phyloP scores from a whole-genome alignment of 2,113 vertebrate genomes.

The Bettongia penicillata region DNA sequence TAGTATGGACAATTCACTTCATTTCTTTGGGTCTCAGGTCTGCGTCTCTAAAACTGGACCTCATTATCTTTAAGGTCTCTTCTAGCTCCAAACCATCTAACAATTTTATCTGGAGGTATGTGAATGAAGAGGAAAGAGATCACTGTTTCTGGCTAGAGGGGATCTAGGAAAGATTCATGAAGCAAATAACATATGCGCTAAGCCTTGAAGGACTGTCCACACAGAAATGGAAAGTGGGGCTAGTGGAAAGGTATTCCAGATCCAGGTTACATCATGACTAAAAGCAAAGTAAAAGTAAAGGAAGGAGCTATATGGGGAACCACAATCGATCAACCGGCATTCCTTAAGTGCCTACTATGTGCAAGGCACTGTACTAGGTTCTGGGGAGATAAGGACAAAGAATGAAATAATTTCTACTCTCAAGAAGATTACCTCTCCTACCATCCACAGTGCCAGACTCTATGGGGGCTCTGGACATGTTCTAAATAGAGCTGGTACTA shows the following conservation, averaged over 20 bases:
- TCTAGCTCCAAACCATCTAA: neutral
- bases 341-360: no score
- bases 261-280: conserved; percentile 16
- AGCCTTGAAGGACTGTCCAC: neutral
- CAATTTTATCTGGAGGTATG: neutral
- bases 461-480: no score
- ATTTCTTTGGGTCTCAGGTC: neutral
- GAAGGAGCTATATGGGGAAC: neutral
- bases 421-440: no score
- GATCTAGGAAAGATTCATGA: neutral
- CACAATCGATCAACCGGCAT: neutral
- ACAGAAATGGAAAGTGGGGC: neutral
- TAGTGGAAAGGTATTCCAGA: neutral
- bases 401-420: no score
- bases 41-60: neutral
- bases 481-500: no score
- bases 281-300: neutral
- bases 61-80: neutral
- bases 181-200: neutral
- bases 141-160: neutral
- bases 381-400: no score
- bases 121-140: neutral
- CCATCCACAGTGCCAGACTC: no score
- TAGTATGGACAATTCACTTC: neutral
- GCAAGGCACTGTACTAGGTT: no score